phyloP scores from a whole-genome alignment of 2,113 vertebrate species.

The Aldabrachelys gigantea region DNA sequence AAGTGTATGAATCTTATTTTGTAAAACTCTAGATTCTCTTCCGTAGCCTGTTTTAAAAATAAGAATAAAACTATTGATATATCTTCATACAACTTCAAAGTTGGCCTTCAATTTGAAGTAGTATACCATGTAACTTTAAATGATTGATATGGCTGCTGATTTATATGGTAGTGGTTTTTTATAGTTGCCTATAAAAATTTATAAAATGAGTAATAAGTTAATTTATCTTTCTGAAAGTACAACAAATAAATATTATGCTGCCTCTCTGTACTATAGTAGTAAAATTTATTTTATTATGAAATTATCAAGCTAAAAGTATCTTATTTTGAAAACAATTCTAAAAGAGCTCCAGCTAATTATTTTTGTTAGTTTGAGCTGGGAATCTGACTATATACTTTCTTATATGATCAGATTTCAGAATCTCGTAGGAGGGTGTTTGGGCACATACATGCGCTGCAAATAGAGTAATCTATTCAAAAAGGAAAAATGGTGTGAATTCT shows the following conservation, averaged over 20 bases:
- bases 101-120: conserved; percentile 2
- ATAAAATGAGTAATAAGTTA: not conserved
- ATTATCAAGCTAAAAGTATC: not conserved
- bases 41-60: not conserved
- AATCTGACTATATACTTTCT: not conserved
- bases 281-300: not conserved
- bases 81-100: conserved; percentile 10
- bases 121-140: not conserved
- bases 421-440: not conserved
- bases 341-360: not conserved
- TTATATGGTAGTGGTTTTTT: not conserved
- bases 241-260: not conserved
- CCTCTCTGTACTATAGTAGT: not conserved
- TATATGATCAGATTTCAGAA: not conserved
- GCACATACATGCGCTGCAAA: not conserved
- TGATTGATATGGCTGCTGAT: not conserved
- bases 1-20: conserved; percentile 38
- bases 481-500: not conserved
- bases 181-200: not conserved
- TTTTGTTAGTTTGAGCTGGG: not conserved
- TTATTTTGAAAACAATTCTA: not conserved
- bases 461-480: not conserved
- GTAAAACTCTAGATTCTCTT: conserved; percentile 4
- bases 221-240: not conserved
- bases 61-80: not conserved